phyloP scores from a whole-genome alignment of 1,140 invertebrate species.

The Marisa cornuarietis region DNA sequence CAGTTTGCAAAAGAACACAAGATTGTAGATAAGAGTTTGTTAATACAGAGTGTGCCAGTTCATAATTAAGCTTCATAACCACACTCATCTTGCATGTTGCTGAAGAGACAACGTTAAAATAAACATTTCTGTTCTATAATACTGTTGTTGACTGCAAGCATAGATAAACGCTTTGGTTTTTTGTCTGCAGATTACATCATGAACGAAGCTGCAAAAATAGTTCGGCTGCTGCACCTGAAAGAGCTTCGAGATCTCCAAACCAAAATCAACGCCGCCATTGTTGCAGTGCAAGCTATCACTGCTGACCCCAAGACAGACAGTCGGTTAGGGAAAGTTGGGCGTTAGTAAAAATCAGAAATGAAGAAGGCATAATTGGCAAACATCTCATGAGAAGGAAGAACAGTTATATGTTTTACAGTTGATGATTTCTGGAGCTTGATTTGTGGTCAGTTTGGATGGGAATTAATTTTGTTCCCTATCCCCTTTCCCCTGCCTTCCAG shows the following conservation, averaged over 20 bases:
- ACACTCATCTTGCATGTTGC: not conserved
- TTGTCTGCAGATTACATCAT: constrained; percentile 73
- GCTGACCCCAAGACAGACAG: constrained; percentile 98
- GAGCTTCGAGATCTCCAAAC: constrained; percentile 92
- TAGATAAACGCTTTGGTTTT: constrained; percentile 9
- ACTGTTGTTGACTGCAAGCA: not conserved
- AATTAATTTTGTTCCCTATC: too few species aligned
- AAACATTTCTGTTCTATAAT: not conserved
- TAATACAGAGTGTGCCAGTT: not conserved
- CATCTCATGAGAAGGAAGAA: too few species aligned
- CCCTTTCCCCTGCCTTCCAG: too few species aligned
- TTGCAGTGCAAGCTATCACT: constrained; percentile 89
- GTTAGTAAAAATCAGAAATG: constrained; percentile 28
- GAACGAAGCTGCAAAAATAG: constrained; percentile 81
- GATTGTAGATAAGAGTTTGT: not conserved
- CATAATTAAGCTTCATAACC: not conserved
- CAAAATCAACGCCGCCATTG: constrained; percentile 92
- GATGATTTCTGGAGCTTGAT: too few species aligned
- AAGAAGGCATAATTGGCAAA: too few species aligned
- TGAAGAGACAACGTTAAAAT: not conserved
- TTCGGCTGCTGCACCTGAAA: constrained; percentile 89
- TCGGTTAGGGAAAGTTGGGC: constrained; percentile 90
- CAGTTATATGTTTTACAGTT: too few species aligned
- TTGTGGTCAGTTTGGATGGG: too few species aligned
- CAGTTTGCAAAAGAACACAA: not conserved